Conservation (phyloP, 2,797 vertebrate species). For the Yasuhikotakia modesta region DNA sequence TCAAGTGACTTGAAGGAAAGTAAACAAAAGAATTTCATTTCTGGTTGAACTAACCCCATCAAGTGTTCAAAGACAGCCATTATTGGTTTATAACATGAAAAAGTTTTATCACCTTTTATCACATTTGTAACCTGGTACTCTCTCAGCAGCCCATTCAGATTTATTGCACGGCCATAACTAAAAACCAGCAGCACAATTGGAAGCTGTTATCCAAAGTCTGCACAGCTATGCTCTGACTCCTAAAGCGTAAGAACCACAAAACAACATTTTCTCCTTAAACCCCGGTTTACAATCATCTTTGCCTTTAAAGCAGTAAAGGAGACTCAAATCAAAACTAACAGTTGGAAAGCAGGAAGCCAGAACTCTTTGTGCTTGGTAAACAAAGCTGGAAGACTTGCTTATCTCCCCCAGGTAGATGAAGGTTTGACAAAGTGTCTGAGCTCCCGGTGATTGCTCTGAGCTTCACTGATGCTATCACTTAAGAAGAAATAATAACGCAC, state of each 20-base stretch:
- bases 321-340: background rate
- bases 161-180: background rate
- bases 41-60: background rate
- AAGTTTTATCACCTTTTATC: background rate
- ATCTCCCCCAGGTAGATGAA: slow-evolving; percentile 41
- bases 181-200: background rate
- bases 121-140: background rate
- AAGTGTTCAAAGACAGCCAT: background rate
- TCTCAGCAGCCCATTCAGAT: background rate
- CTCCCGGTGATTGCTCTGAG: slow-evolving; percentile 24
- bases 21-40: background rate
- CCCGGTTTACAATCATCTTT: slow-evolving; percentile 13
- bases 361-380: slow-evolving; percentile 50
- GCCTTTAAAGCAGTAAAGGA: slow-evolving; percentile 32
- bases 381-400: slow-evolving; percentile 42
- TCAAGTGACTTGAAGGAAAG: background rate
- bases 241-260: background rate
- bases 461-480: slow-evolving; percentile 47
- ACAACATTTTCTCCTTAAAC: background rate
- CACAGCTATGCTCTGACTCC: background rate
- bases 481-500: slow-evolving; percentile 45
- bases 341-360: slow-evolving; percentile 34
- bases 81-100: background rate
- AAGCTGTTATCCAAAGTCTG: background rate
- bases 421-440: slow-evolving; percentile 53